These are phyloP conservation scores for Anolis apletophallus DNA, from an alignment of 2,797 vertebrate species.

Conservation along the genomic window DNA sequence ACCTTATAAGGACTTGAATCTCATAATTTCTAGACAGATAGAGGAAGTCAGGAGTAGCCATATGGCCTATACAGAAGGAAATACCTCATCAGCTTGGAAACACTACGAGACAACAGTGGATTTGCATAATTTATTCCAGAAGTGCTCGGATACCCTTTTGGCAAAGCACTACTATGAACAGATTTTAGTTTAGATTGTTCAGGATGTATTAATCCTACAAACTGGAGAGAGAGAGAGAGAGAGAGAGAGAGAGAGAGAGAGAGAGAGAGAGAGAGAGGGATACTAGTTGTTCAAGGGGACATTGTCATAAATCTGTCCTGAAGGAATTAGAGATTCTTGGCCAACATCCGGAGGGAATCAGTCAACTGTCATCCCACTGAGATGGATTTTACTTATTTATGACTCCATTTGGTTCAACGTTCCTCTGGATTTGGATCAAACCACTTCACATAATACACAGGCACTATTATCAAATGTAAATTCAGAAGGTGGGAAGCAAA, in stretches of 20 bases:
- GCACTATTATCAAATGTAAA: neutral
- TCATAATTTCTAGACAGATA: neutral
- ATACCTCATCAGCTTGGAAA: too few relatives aligned
- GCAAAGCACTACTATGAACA: neutral
- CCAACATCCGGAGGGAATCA: neutral
- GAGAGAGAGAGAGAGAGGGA: too few relatives aligned
- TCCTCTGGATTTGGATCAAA: neutral
- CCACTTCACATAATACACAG: neutral
- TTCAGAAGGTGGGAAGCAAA: neutral
- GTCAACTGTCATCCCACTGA: neutral
- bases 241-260: too few relatives aligned
- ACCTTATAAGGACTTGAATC: neutral
- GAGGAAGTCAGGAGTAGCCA: neutral
- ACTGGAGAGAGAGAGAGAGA: too few relatives aligned
- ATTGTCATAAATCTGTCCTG: neutral
- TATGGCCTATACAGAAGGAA: too few relatives aligned
- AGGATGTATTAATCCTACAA: neutral
- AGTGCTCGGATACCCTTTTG: neutral
- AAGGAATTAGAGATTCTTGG: neutral
- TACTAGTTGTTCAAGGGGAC: neutral
- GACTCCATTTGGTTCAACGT: neutral
- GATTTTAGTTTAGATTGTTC: neutral
- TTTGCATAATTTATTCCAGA: neutral
- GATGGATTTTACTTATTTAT: neutral
- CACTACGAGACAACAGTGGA: neutral